Evolutionary conservation across 1,140 invertebrate genomes (phyloP).

Genomic region (Lepidostoma basale): DNA sequence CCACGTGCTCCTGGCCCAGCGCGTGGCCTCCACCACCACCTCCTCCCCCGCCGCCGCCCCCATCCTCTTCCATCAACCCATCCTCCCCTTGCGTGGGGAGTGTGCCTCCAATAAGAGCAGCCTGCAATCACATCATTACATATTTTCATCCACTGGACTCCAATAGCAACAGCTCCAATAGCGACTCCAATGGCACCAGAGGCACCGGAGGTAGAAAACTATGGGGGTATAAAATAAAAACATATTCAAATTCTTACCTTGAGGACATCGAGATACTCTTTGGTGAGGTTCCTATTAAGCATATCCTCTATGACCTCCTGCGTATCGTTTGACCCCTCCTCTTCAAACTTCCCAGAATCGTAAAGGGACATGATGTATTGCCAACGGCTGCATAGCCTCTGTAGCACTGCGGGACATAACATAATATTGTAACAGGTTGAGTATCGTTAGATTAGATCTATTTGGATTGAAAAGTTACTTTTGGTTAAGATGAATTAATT

Average conservation of each 20-base stretch:
- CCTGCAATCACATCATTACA: conserved; percentile 2
- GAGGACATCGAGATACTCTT: conserved; percentile 85
- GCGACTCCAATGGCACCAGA: neutral
- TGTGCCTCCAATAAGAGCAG: conserved; percentile 59
- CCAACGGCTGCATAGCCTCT: conserved; percentile 79
- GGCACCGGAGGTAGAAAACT: neutral
- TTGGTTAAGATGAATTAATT: neutral
- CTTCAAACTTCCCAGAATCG: conserved; percentile 77
- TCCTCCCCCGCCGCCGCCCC: conserved; percentile 61
- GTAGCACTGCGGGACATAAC: conserved; percentile 67
- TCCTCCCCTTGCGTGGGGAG: conserved; percentile 48
- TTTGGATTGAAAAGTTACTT: conserved; percentile 11
- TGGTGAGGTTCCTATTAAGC: conserved; percentile 81
- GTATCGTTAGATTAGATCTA: no score
- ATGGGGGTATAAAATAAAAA: neutral
- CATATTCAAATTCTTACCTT: conserved; percentile 60
- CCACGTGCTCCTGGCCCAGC: conserved; percentile 66
- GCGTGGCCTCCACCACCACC: no score
- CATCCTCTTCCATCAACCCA: conserved; percentile 71
- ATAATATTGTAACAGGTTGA: neutral
- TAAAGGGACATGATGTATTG: conserved; percentile 75
- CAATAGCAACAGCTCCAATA: no score
- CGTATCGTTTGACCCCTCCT: conserved; percentile 79
- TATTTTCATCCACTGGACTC: neutral
- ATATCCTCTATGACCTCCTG: conserved; percentile 90